These are phyloP conservation scores for Conistra vaccinii DNA, from an alignment of 2,888 invertebrate genomes.

Conservation along the genomic window DNA sequence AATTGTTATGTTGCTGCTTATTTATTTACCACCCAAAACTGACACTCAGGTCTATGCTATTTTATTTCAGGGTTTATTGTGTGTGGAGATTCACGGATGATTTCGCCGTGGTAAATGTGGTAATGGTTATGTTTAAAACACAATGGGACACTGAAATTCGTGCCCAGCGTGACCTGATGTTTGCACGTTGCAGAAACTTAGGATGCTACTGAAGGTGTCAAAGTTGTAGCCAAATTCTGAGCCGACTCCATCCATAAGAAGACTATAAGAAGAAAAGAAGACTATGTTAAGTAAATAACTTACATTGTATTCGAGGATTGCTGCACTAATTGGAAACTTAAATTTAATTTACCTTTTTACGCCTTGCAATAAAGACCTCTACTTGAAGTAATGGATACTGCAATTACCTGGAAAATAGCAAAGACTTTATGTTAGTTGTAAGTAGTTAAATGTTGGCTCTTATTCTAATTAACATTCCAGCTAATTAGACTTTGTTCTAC, in stretches of 20 bases:
- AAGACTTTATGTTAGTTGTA: conserved; percentile 21
- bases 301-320: not conserved
- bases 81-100: not conserved
- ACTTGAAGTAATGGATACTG: conserved; percentile 18
- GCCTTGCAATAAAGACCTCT: conserved; percentile 21
- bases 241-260: not conserved
- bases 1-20: no score
- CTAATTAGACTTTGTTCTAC: not conserved
- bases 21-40: not conserved
- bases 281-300: not conserved
- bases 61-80: not conserved
- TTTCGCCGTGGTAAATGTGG: not conserved
- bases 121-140: not conserved
- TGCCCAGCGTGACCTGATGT: not conserved
- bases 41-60: not conserved
- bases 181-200: not conserved
- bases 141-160: not conserved
- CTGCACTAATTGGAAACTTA: not conserved
- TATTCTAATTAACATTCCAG: conserved; percentile 1
- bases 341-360: conserved; percentile 34
- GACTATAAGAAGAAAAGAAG: not conserved
- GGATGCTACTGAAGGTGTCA: no score
- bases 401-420: conserved; percentile 54
- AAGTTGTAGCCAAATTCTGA: no score
- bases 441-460: conserved; percentile 9